phyloP scores from a whole-genome alignment of 2,888 invertebrate genomes.

The Beris morrisii region DNA sequence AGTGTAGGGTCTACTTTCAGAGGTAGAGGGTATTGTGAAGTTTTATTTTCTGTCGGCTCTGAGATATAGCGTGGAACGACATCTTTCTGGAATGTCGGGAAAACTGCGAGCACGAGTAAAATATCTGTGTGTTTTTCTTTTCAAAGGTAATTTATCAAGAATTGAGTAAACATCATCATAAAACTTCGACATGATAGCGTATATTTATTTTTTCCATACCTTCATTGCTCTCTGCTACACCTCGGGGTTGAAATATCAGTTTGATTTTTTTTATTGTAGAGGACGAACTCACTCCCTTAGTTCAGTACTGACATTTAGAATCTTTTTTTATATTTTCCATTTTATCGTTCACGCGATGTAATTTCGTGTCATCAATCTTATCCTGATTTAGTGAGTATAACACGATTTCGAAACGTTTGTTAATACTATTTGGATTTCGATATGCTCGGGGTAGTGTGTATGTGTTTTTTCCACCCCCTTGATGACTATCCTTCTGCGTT shows the following conservation, averaged over 20 bases:
- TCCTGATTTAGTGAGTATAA: background rate
- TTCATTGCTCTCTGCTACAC: too few relatives aligned
- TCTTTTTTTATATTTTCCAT: conserved; percentile 4
- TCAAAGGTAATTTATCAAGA: conserved; percentile 32
- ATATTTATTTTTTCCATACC: background rate
- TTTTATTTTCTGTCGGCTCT: background rate
- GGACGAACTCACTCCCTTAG: too few relatives aligned
- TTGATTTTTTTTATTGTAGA: too few relatives aligned
- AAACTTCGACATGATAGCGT: conserved; percentile 25
- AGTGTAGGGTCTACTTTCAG: background rate
- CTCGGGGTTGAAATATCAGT: too few relatives aligned
- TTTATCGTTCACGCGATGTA: conserved; percentile 22
- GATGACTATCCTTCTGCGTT: too few relatives aligned
- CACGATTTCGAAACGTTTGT: too few relatives aligned
- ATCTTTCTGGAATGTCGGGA: conserved; percentile 6
- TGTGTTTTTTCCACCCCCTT: too few relatives aligned
- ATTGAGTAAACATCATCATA: conserved; percentile 28
- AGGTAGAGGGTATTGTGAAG: conserved; percentile 3
- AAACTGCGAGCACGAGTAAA: conserved; percentile 5
- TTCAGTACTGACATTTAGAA: too few relatives aligned
- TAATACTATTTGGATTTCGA: too few relatives aligned
- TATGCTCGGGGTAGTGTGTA: too few relatives aligned
- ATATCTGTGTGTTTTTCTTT: conserved; percentile 12
- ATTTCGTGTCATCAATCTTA: conserved; percentile 23
- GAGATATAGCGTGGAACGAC: background rate